phyloP scores from a whole-genome alignment of 2,797 vertebrate genomes.

The Halcyon smyrnensis region DNA sequence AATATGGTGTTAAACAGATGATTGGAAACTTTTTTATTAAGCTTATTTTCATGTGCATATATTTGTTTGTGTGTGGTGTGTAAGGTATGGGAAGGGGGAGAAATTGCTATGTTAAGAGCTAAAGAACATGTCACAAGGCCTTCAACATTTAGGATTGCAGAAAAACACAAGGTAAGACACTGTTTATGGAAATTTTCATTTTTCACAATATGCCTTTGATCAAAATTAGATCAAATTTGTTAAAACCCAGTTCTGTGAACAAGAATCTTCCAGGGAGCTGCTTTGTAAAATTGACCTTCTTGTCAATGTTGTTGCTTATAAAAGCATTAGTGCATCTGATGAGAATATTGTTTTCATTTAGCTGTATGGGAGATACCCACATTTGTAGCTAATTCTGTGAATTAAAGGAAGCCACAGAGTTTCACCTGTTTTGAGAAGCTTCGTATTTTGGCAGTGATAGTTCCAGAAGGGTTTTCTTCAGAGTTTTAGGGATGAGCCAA shows the following conservation, averaged over 20 bases:
- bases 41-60: neutral
- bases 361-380: neutral
- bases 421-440: neutral
- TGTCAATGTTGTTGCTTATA: neutral
- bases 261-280: neutral
- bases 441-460: neutral
- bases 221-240: neutral
- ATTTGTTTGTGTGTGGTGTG: neutral
- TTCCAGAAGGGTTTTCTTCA: neutral
- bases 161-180: neutral
- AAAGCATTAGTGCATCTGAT: neutral
- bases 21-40: neutral
- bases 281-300: neutral
- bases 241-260: neutral
- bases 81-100: rapidly evolving
- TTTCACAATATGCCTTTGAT: neutral
- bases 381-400: neutral
- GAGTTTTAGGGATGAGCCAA: neutral
- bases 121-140: neutral
- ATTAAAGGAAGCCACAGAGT: neutral
- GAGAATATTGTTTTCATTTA: neutral
- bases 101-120: neutral
- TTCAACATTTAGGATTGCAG: neutral
- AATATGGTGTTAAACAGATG: neutral
- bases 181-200: neutral